Conservation (phyloP, 2,888 invertebrate species). For the Drosophila robusta region DNA sequence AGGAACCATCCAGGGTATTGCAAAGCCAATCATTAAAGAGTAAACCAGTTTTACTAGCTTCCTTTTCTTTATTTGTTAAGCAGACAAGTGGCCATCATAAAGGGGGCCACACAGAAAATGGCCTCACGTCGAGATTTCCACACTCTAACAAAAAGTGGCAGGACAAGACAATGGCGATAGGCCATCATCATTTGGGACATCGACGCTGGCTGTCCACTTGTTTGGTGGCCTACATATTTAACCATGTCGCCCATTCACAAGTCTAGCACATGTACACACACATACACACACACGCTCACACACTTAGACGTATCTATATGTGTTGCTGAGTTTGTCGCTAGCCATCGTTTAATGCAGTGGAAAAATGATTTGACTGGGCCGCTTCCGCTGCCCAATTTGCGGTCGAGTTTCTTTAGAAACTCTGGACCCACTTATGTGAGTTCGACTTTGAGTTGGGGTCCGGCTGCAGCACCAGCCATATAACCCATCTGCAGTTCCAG, state of each 20-base stretch:
- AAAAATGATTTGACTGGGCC: constrained; percentile 74
- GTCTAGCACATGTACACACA: constrained; percentile 15
- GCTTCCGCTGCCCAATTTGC: constrained; percentile 64
- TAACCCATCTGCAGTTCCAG: constrained; percentile 5
- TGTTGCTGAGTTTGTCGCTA: constrained; percentile 39
- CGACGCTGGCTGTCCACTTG: constrained; percentile 46
- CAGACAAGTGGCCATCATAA: constrained; percentile 62
- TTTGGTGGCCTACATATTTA: constrained; percentile 56
- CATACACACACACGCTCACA: constrained; percentile 8
- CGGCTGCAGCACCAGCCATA: constrained; percentile 4
- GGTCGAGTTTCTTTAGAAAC: constrained; percentile 61
- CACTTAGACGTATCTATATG: constrained; percentile 1
- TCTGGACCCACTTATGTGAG: constrained; percentile 33
- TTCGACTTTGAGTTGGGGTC: constrained; percentile 2
- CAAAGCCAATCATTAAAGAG: not conserved
- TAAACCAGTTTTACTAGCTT: not conserved
- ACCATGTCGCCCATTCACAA: constrained; percentile 48
- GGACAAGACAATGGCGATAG: constrained; percentile 66
- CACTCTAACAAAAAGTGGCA: constrained; percentile 43
- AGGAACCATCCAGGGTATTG: constrained; percentile 9
- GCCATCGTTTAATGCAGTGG: constrained; percentile 75
- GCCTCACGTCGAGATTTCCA: constrained; percentile 66
- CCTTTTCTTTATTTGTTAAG: constrained; percentile 37
- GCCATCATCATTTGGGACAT: constrained; percentile 63
- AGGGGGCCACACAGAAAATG: constrained; percentile 54